These are phyloP conservation scores for Microtus richardsoni DNA, from an alignment of 2,113 vertebrate species.

Conservation along the genomic window DNA sequence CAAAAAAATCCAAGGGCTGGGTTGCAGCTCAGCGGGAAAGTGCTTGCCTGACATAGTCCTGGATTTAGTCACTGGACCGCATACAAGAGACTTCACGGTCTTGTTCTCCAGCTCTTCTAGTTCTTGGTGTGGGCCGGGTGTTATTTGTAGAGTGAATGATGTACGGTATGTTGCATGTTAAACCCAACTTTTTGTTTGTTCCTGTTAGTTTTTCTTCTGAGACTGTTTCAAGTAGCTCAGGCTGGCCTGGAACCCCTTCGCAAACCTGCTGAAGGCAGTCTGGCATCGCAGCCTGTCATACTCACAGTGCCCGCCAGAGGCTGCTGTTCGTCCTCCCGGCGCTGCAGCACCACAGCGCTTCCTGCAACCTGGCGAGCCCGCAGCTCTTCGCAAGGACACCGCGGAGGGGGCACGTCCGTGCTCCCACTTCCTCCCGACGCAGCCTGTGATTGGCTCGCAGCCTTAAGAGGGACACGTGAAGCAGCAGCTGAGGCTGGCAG, in stretches of 20 bases:
- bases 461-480: slow-evolving; percentile 37
- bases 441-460: slow-evolving; percentile 78
- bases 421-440: slow-evolving; percentile 79
- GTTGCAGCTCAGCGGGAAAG: neutral
- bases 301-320: neutral
- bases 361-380: neutral
- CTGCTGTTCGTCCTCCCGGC: slow-evolving; percentile 55
- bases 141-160: neutral
- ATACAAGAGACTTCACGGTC: neutral
- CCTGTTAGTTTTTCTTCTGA: neutral
- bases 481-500: slow-evolving; percentile 29
- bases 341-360: neutral
- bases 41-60: neutral
- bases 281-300: neutral
- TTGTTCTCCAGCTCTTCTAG: neutral
- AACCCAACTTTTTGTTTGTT: neutral
- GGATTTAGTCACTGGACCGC: too few relatives aligned
- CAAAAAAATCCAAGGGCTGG: too few relatives aligned
- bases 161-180: neutral
- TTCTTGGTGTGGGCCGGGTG: neutral
- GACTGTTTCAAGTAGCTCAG: neutral
- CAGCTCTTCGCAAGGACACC: slow-evolving; percentile 55
- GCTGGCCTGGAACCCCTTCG: neutral
- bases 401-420: slow-evolving; percentile 42
- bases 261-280: too few relatives aligned